Conservation (phyloP, 2,797 vertebrate species). For the Sebastes trivittatus region DNA sequence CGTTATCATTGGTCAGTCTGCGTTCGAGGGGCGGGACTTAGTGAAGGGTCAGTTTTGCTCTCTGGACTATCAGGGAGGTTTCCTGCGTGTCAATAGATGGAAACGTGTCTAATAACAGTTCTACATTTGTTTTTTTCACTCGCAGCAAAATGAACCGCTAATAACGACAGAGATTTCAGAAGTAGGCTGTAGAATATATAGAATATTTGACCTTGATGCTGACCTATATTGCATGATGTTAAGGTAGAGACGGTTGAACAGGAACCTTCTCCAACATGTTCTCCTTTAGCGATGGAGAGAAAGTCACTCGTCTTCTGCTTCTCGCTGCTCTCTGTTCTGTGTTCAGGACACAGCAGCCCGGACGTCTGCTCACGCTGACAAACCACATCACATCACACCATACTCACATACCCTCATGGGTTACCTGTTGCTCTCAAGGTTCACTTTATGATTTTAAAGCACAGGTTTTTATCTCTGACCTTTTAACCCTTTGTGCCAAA, state of each 20-base stretch:
- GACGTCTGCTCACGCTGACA: conserved; percentile 44
- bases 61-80: neutral
- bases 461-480: neutral
- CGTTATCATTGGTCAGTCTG: too few relatives aligned
- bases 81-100: neutral
- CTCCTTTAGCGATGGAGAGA: neutral
- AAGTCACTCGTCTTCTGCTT: neutral
- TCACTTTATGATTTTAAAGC: conserved; percentile 12
- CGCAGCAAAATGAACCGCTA: neutral
- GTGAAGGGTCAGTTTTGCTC: rapidly evolving
- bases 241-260: neutral
- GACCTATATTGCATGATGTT: neutral
- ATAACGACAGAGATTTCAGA: neutral
- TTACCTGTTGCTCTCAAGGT: conserved; percentile 26
- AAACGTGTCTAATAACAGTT: neutral
- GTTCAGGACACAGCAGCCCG: neutral
- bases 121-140: neutral
- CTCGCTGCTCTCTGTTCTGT: neutral
- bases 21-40: too few relatives aligned
- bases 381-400: conserved; percentile 42
- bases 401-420: conserved; percentile 19
- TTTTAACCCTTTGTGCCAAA: neutral
- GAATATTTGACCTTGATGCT: neutral
- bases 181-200: neutral
- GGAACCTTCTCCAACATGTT: neutral